These are phyloP conservation scores for Drosophila infuscata DNA, from an alignment of 2,888 invertebrate species.

Conservation along the genomic window DNA sequence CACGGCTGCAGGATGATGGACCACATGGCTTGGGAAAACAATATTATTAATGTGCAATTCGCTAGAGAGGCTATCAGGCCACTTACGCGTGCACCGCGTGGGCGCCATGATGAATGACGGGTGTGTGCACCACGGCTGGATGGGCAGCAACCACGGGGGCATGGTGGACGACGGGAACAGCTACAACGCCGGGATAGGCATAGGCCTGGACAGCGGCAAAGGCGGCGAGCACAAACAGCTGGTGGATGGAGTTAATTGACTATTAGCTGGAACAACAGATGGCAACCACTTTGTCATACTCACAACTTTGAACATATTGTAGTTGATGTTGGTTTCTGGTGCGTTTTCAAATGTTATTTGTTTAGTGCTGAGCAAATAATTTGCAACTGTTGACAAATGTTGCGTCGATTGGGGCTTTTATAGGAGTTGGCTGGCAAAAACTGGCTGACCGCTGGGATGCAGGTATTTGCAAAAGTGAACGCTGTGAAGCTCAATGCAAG, in stretches of 20 bases:
- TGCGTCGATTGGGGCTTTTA: conserved; percentile 68
- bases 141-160: conserved; percentile 59
- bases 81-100: conserved; percentile 83
- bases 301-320: conserved; percentile 84
- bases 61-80: neutral
- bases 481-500: conserved; percentile 69
- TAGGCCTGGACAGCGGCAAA: conserved; percentile 74
- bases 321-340: conserved; percentile 31
- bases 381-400: conserved; percentile 77
- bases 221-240: conserved; percentile 83
- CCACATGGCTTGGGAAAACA: conserved; percentile 69
- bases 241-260: conserved; percentile 46
- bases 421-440: conserved; percentile 46
- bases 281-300: conserved; percentile 55
- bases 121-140: conserved; percentile 69
- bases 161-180: conserved; percentile 82
- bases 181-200: conserved; percentile 83
- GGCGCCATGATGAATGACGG: conserved; percentile 80
- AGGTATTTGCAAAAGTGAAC: conserved; percentile 66
- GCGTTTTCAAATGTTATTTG: conserved; percentile 26
- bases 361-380: conserved; percentile 59
- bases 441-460: conserved; percentile 47
- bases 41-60: conserved; percentile 1
- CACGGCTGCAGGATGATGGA: conserved; percentile 85
- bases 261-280: conserved; percentile 35